Conservation (phyloP, 2,113 vertebrate species). For the Lonchura striata region DNA sequence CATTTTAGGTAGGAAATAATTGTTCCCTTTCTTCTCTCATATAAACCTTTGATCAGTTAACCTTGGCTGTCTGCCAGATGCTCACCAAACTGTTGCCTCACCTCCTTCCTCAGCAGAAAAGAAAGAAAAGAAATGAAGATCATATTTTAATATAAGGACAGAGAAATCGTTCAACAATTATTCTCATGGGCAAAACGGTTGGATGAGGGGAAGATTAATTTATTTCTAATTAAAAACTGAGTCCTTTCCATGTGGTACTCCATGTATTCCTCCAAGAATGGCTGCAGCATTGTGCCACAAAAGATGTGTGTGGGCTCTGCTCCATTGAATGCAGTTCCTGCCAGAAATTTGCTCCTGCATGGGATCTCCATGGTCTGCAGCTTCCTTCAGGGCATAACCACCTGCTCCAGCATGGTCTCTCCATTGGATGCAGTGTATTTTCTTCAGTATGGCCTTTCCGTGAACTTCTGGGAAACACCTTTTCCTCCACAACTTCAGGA, state of each 20-base stretch:
- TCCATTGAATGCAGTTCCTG: neutral
- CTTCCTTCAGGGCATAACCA: neutral
- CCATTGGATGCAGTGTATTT: neutral
- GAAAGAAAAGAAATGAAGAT: neutral
- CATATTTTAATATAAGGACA: neutral
- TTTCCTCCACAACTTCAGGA: neutral
- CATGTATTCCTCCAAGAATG: neutral
- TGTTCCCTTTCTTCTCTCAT: neutral
- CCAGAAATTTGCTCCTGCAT: neutral
- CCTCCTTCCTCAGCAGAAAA: neutral
- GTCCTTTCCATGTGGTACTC: neutral
- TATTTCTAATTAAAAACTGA: neutral
- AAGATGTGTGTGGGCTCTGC: neutral
- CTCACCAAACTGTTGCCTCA: neutral
- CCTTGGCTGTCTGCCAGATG: neutral
- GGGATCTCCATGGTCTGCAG: neutral
- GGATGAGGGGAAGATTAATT: neutral
- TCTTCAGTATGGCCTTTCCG: neutral
- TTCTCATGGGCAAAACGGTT: neutral
- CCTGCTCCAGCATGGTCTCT: neutral
- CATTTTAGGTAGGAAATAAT: neutral
- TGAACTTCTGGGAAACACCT: neutral
- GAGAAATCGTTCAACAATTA: neutral
- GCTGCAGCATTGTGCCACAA: neutral
- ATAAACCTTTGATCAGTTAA: neutral